These are phyloP conservation scores for Leuctra nigra DNA, from an alignment of 2,888 invertebrate genomes.

Conservation along the genomic window DNA sequence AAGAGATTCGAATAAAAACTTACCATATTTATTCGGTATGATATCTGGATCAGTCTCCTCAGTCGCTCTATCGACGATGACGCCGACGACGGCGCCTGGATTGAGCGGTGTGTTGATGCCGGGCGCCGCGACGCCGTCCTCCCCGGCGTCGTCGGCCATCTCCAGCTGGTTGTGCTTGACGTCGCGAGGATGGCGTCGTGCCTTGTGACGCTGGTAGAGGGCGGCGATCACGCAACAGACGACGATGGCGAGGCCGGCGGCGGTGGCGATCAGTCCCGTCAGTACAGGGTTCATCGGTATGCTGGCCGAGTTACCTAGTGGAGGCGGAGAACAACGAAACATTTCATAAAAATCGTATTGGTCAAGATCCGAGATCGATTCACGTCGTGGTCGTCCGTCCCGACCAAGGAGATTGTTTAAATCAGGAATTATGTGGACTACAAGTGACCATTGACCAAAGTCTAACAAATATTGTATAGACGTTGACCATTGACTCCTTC, in stretches of 20 bases:
- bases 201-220: constrained; percentile 50
- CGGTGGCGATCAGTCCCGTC: constrained; percentile 68
- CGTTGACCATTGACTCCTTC: no score
- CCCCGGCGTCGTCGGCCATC: constrained; percentile 40
- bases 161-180: constrained; percentile 36
- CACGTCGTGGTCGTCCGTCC: no score
- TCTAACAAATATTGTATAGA: no score
- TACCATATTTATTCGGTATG: constrained; percentile 82
- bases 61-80: constrained; percentile 36
- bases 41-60: constrained; percentile 76
- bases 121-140: constrained; percentile 31
- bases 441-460: no score
- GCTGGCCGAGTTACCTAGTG: constrained; percentile 57
- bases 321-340: no score
- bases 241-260: constrained; percentile 65
- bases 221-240: constrained; percentile 71
- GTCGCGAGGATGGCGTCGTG: constrained; percentile 30
- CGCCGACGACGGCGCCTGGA: constrained; percentile 35
- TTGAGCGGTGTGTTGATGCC: constrained; percentile 26
- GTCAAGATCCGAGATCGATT: no score
- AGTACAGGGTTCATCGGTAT: constrained; percentile 67
- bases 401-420: no score
- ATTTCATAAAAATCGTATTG: no score
- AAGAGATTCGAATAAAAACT: constrained; percentile 40
- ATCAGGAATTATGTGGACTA: no score